Evolutionary conservation across 2,888 invertebrate species (phyloP).

Genomic region (Cinara cedri): DNA sequence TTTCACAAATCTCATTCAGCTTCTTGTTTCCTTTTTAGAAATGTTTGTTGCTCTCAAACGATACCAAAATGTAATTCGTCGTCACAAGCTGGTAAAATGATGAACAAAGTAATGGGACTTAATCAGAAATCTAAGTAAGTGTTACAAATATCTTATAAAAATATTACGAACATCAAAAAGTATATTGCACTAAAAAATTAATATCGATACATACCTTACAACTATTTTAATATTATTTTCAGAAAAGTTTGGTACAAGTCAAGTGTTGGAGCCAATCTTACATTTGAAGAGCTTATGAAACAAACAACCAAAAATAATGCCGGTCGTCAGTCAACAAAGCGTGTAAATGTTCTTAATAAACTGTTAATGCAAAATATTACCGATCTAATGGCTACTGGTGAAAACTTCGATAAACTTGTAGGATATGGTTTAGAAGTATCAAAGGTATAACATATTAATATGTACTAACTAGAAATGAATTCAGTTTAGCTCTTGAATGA

Average conservation of each 20-base stretch:
- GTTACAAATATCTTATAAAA: not conserved
- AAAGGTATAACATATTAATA: conserved; percentile 64
- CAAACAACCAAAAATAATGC: conserved; percentile 43
- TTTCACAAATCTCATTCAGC: not conserved
- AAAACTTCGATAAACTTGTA: conserved; percentile 68
- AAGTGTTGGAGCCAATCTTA: conserved; percentile 36
- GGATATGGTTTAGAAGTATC: conserved; percentile 76
- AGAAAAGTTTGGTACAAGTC: conserved; percentile 48
- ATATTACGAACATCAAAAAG: not conserved
- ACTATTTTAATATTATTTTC: not conserved
- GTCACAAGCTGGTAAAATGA: conserved; percentile 42
- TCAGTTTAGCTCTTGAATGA: no score
- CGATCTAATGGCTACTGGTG: conserved; percentile 77
- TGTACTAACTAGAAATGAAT: no score
- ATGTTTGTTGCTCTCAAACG: not conserved
- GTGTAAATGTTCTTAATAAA: conserved; percentile 72
- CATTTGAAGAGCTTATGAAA: conserved; percentile 45
- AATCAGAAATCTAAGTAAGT: conserved; percentile 33
- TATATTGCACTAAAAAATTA: not conserved
- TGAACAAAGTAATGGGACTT: conserved; percentile 54
- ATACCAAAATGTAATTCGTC: conserved; percentile 16
- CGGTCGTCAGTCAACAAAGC: conserved; percentile 23
- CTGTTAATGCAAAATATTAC: conserved; percentile 82
- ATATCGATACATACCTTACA: not conserved
- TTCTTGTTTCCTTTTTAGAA: conserved; percentile 4